Base-by-base conservation (phyloP, 2,888 invertebrate genomes). In the Lamellibrachia columna region DNA sequence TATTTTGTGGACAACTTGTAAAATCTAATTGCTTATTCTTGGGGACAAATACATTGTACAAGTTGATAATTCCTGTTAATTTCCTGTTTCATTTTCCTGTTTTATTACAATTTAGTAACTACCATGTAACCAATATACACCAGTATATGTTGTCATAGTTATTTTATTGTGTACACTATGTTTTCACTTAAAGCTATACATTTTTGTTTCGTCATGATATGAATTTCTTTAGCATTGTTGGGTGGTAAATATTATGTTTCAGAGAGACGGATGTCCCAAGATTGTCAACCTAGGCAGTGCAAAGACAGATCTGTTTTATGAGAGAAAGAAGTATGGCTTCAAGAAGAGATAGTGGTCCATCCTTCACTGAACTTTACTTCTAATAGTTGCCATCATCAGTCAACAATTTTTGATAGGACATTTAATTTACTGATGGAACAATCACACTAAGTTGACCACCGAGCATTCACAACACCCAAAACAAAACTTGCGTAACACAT, bases 181-280 rank as follows among this genome's bases (percentile, higher is more conserved):
- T 75, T 75, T 11, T 75, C 11, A 75, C 22, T 75, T 15, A 75
- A 75, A 0, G 22, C 15, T 22, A 22, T n/a, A 4, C 75, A 75
- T 75, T 22, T n/a, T 6, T 75, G 22, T 75, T 6, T 75, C 15
- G 6, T 75, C 15, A 15, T 75, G n/a, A 75, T 22, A 6, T 75
- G n/a, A 0, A 15, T 75, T 11, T 55, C 0, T 75, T 22, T 75
- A 75, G 3, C 75, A 22, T 75, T 75, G 15, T 22, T 6, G 22
- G 6, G 22, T 22, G 75, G 6, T 75, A 75, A 15, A 75, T 75
- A 22, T 75, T 75, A 75, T 75, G 75, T 75, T 75, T 75, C 97
- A 98, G 98, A 97, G 99, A 96, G 99, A 99, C 97, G 99, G 99
- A 0, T 99, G 99, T 97, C 99, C 99, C 0, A 99, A 99, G 97